Evolutionary conservation across 2,797 vertebrate species (phyloP).

Genomic region (Macropus fuliginosus): DNA sequence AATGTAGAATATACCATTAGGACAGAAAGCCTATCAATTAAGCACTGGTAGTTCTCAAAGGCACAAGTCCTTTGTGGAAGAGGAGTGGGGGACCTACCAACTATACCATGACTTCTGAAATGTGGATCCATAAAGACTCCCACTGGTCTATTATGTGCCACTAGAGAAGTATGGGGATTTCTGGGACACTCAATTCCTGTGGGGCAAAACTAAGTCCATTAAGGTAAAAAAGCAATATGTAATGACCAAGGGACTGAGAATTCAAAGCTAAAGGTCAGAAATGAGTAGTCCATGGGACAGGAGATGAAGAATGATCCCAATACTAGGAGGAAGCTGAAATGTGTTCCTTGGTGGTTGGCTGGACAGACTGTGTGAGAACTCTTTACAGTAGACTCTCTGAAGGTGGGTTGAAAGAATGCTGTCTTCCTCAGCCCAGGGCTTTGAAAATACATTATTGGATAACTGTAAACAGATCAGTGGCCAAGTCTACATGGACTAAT

Average conservation of each 20-base stretch:
- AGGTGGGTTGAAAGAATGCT: background rate
- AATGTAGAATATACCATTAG: background rate
- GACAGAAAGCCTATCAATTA: background rate
- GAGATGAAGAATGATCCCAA: background rate
- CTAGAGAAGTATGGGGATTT: background rate
- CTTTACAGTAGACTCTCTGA: background rate
- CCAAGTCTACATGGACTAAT: background rate
- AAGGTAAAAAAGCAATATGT: background rate
- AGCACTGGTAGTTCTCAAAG: background rate
- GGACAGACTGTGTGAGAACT: background rate
- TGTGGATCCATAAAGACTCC: too few species aligned
- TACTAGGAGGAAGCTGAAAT: background rate
- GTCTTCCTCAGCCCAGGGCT: too few species aligned
- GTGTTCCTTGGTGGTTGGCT: background rate
- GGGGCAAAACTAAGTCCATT: background rate
- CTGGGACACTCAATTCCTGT: background rate
- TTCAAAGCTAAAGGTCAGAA: background rate
- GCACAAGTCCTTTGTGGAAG: background rate
- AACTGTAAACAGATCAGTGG: background rate
- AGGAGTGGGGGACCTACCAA: too few species aligned
- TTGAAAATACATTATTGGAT: background rate
- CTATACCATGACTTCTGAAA: too few species aligned
- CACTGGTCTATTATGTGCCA: too few species aligned
- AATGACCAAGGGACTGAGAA: background rate
- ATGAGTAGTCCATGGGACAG: background rate